These are phyloP conservation scores for Thaumetopoea pityocampa DNA, from an alignment of 1,140 invertebrate species.

Conservation along the genomic window DNA sequence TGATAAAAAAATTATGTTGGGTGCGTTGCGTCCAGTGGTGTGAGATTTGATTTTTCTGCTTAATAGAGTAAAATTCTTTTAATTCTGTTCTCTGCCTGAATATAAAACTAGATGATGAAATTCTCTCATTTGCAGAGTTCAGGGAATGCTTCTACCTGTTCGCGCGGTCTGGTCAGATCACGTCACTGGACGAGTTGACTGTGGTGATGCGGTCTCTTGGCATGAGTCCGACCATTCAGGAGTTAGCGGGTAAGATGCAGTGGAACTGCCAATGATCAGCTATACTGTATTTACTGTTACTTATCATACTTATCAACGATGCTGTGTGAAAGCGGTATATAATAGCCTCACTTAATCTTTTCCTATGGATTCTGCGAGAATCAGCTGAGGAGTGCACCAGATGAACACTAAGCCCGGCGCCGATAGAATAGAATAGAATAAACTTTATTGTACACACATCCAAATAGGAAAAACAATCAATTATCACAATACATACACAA, in stretches of 20 bases:
- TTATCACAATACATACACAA: too few species aligned
- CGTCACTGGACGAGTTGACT: conserved; percentile 91
- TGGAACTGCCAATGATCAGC: conserved; percentile 33
- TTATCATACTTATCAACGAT: conserved; percentile 1
- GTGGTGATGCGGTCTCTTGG: conserved; percentile 96
- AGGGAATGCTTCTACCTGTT: conserved; percentile 96
- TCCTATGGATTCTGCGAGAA: too few species aligned
- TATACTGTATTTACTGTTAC: conserved; percentile 78
- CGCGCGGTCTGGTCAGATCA: conserved; percentile 90
- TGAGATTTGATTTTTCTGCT: too few species aligned
- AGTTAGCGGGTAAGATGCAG: conserved; percentile 79
- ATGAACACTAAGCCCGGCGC: too few species aligned
- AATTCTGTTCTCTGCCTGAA: not conserved
- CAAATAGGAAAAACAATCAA: too few species aligned
- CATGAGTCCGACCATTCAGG: conserved; percentile 93
- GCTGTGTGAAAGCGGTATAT: too few species aligned
- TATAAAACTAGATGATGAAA: not conserved
- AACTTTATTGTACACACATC: too few species aligned
- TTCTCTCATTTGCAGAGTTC: conserved; percentile 83
- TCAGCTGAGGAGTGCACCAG: too few species aligned
- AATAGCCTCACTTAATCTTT: too few species aligned
- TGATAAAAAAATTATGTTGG: too few species aligned
- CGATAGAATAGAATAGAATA: too few species aligned
- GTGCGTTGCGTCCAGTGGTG: too few species aligned
- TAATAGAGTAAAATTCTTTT: not conserved